A percentile compares a stretch with the other conserved stretches of the same genome.
phyloP scores from a whole-genome alignment of 1,140 invertebrate species.

The Pseudomyrmex dendroicus region DNA sequence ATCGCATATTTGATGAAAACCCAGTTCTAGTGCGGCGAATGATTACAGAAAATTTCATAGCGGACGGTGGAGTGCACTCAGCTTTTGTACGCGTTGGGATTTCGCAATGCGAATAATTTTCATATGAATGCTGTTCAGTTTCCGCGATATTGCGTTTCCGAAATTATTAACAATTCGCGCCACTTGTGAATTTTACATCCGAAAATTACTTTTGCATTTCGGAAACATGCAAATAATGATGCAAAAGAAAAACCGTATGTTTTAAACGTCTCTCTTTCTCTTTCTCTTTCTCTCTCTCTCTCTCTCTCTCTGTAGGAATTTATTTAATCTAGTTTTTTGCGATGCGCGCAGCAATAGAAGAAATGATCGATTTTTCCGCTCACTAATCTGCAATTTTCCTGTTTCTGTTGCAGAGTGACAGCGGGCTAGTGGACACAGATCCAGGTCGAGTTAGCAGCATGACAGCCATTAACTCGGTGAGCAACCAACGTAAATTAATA shows the following conservation, averaged over 20 bases:
- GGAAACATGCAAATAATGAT: background rate
- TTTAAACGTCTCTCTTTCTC: background rate
- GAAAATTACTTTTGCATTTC: constrained; percentile 12
- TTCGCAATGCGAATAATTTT: constrained; percentile 55
- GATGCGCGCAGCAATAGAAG: background rate
- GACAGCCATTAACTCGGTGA: constrained; percentile 86
- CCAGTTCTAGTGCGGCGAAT: constrained; percentile 12
- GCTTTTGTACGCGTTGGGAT: constrained; percentile 49
- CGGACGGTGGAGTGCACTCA: constrained; percentile 57
- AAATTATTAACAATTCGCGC: constrained; percentile 50
- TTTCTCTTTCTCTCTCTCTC: background rate
- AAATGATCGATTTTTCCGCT: constrained; percentile 53
- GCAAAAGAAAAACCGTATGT: background rate
- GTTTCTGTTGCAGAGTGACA: constrained; percentile 84
- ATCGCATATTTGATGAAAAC: constrained; percentile 39
- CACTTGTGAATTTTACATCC: constrained; percentile 25
- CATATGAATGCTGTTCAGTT: constrained; percentile 35
- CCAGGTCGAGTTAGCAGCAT: constrained; percentile 84
- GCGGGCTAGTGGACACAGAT: constrained; percentile 85
- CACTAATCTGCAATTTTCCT: constrained; percentile 46
- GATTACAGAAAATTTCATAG: constrained; percentile 54
- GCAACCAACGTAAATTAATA: constrained; percentile 65
- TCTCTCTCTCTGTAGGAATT: background rate
- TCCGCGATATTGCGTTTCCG: constrained; percentile 50
- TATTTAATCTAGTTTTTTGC: background rate